Base-by-base conservation (phyloP, 2,888 invertebrate genomes). In the Stegophylla sp. region DNA sequence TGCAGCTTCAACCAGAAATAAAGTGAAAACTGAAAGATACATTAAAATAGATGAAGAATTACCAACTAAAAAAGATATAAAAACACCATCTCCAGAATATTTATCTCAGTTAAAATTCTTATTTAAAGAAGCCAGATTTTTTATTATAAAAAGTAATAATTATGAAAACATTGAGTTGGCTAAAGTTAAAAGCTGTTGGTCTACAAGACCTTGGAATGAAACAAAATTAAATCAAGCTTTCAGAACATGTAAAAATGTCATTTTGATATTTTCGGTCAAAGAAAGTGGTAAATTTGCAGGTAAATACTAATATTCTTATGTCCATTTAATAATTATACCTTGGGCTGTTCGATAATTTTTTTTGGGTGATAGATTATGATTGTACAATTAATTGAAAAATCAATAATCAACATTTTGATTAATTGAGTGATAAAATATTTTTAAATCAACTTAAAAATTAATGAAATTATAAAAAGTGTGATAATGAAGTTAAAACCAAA, bases 71-170 rank as follows among this genome's bases (percentile, higher is more conserved):
- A 84, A 34, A 34, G 7, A 34, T 7, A 3, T 34, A 34, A 34
- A 87, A 86, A 88, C 87, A 84, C 79, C 79, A 41, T 92, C 91
- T 13, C 94, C 94, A 86, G 94, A 95, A 88, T 95, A 94, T 85
- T 90, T 92, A 88, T 94, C 94, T 34, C 94, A 95, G 88, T 88
- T 98, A 84, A 96, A 95, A 88, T 97, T 97, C 87, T 89, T 98
- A 84, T 97, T 98, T 87, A 91, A 96, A 84, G 96, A 96, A 86
- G 94, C 98, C 71, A 90, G 91, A 83, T 98, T 96, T 89, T 98
- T 97, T 88, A 91, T 98, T 82, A 97, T 98, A 85, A 98, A 98
- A 88, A 97, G 97, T 73, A 98, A 97, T 88, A 98, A 98, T 88
- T 94, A 94, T 82, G 98, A 98, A 88, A 98, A 98, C 87, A 94